Evolutionary conservation across 2,113 vertebrate species (phyloP), one percentile per base, ranked within the genome.

Genomic region (Hirundichthys speculiger): DNA sequence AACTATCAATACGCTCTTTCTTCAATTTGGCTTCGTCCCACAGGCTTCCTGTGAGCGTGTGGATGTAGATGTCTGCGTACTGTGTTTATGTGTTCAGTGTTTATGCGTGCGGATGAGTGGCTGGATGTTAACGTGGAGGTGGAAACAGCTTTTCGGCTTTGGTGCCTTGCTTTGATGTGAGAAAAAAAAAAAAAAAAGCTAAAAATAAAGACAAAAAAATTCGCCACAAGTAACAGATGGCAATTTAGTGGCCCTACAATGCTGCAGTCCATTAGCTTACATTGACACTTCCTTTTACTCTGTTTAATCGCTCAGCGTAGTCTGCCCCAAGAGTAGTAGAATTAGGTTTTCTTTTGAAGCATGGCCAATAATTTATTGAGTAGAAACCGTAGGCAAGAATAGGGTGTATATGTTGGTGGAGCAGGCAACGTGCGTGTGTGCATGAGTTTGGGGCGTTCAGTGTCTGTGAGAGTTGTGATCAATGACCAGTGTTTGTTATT

Each of bases 241-340:
- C 96, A 96, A 95, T 96, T 96, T 90, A 96, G 96, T 96, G 96
- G 97, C 97, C 97, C 97, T 99, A 96, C 91, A 92, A 98, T 99
- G 97, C 97, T 99, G 97, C 97, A 99, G 94, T 95, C 94, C 95
- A 96, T 96, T 93, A 91, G 95, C 95, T 96, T 96, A 94, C 94
- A 93, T 94, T 95, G 93, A 89, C 93, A 94, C 92, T 93, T 92
- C 90, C 77, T 94, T 90, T 91, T 91, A 90, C 89, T 93, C 89
- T 92, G 91, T 90, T 94, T 77, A 72, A 74, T 92, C 78, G 91
- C 79, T 95, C 84, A 75, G 91, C 86, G 87, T 89, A 93, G 92
- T 94, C 92, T 90, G 91, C 93, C 89, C 85, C 76, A 59, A 75
- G 63, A 82, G 85, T 83, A 85, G 84, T 89, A 87, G 89, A 92